Conservation (phyloP, 2,113 vertebrate species). For the Oreochromis aureus region DNA sequence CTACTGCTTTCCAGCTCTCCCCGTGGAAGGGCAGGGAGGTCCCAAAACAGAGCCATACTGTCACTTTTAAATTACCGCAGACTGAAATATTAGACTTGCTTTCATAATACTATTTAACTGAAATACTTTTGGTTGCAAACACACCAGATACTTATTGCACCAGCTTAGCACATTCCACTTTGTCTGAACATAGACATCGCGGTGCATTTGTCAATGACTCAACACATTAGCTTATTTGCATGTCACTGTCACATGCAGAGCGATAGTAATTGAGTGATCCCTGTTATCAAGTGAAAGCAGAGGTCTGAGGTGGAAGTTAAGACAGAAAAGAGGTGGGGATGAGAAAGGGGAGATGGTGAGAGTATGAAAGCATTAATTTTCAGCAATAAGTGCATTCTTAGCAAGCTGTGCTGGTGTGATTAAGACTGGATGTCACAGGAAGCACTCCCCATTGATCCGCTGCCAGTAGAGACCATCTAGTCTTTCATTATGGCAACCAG, state of each 20-base stretch:
- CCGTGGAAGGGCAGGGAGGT: background rate
- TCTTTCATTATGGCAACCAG: constrained; percentile 60
- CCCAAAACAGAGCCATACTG: background rate
- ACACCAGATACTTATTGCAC: background rate
- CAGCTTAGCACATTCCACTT: background rate
- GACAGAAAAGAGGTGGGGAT: background rate
- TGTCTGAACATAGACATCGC: background rate
- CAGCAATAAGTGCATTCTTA: constrained; percentile 33
- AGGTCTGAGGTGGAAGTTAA: constrained; percentile 17
- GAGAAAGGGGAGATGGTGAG: background rate
- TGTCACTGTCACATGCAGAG: background rate
- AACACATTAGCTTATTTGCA: background rate
- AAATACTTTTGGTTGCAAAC: background rate
- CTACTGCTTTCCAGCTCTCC: background rate
- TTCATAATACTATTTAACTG: background rate
- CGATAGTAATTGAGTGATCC: background rate
- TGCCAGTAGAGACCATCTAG: constrained; percentile 47
- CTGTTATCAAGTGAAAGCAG: background rate
- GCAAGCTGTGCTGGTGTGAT: constrained; percentile 47
- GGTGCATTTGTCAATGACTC: background rate
- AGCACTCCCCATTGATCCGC: constrained; percentile 55
- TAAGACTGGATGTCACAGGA: constrained; percentile 54
- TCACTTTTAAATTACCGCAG: background rate
- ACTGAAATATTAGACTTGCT: background rate
- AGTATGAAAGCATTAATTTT: constrained; percentile 42